These are phyloP conservation scores for Hirtodrosophila cameraria DNA, from an alignment of 2,888 invertebrate genomes.

Conservation along the genomic window DNA sequence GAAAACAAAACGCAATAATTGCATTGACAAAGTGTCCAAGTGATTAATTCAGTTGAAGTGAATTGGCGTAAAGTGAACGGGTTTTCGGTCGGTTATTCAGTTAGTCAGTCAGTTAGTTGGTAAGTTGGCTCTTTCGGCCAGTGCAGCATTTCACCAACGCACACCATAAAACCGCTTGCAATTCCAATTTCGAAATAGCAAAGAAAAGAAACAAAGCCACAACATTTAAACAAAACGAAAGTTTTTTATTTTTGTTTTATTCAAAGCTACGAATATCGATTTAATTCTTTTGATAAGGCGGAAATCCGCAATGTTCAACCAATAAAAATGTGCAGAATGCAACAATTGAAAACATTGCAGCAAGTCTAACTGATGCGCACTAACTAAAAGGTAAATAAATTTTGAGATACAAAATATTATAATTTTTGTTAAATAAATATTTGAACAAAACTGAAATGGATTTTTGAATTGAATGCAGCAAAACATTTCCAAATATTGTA, in stretches of 20 bases:
- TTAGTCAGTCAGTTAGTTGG: conserved; percentile 27
- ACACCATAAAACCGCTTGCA: conserved; percentile 51
- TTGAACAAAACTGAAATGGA: too few relatives aligned
- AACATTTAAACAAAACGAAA: conserved; percentile 62
- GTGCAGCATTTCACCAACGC: conserved; percentile 63
- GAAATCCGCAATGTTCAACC: conserved; percentile 23
- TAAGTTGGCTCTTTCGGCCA: conserved; percentile 8
- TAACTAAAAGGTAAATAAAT: conserved; percentile 46
- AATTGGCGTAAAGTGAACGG: conserved; percentile 60
- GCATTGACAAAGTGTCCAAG: conserved; percentile 60
- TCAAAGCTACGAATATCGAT: neutral
- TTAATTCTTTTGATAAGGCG: conserved; percentile 22
- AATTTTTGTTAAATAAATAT: too few relatives aligned
- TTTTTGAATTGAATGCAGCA: too few relatives aligned
- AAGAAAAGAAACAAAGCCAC: conserved; percentile 27
- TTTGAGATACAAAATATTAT: too few relatives aligned
- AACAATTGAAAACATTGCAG: conserved; percentile 12
- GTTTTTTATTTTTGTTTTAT: conserved; percentile 40
- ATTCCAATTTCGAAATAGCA: conserved; percentile 47
- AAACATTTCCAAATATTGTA: conserved; percentile 26
- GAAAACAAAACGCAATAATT: conserved; percentile 52
- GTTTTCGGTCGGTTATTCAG: conserved; percentile 45
- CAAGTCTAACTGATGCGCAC: conserved; percentile 26
- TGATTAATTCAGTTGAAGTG: conserved; percentile 32
- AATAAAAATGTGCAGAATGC: conserved; percentile 31